Percentiles rank a stretch among this genome's conserved stretches.
Conservation (phyloP, 2,797 vertebrate species). For the Chelonia mydas region DNA sequence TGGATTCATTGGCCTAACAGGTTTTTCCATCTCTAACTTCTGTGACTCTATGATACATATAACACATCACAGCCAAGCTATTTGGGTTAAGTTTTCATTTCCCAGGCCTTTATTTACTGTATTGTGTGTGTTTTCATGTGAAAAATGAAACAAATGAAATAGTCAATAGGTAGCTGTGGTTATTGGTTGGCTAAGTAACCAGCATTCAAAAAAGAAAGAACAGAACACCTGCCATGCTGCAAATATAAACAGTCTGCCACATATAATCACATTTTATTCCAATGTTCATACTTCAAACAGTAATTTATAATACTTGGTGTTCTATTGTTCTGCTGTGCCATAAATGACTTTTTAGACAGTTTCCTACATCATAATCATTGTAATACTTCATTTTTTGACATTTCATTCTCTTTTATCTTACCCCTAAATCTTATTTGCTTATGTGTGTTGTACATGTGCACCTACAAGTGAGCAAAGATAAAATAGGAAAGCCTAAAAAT, state of each 20-base stretch:
- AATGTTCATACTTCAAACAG: not conserved
- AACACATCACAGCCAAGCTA: not conserved
- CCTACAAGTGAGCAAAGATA: constrained; percentile 26
- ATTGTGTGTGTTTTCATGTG: not conserved
- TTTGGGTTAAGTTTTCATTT: not conserved
- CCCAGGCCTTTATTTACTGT: not conserved
- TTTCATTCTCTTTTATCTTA: constrained; percentile 24
- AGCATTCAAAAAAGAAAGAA: not conserved
- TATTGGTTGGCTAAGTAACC: not conserved
- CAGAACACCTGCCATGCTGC: not conserved
- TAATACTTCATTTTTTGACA: constrained; percentile 1
- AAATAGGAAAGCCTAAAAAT: constrained; percentile 29
- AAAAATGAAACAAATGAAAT: not conserved
- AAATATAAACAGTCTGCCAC: not conserved
- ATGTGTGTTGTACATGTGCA: not conserved
- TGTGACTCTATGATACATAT: not conserved
- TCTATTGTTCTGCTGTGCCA: not conserved
- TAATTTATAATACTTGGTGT: not conserved
- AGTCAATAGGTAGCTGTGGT: not conserved
- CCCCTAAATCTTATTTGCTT: constrained; percentile 13
- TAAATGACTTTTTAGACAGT: not conserved
- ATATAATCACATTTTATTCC: not conserved
- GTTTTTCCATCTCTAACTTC: not conserved
- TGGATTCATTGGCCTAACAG: not conserved
- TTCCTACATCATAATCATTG: not conserved